These are phyloP conservation scores for Lydus trimaculatus DNA, from an alignment of 2,888 invertebrate species.

Conservation along the genomic window DNA sequence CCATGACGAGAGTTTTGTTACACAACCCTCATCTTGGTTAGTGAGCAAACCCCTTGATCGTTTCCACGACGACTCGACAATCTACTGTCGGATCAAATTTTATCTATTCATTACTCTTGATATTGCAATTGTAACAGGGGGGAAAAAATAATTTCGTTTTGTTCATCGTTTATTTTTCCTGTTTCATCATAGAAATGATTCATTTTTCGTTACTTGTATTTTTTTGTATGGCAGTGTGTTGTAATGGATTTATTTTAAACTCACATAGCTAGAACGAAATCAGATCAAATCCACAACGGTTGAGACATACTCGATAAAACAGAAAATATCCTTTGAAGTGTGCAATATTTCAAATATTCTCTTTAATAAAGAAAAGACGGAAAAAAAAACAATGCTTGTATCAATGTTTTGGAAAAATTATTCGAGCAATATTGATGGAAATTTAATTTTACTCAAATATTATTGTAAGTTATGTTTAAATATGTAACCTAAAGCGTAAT, in stretches of 20 bases:
- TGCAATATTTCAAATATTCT: constrained; percentile 14
- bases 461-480: background rate
- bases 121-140: background rate
- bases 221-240: background rate
- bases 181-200: background rate
- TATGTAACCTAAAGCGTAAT: background rate
- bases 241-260: constrained; percentile 10
- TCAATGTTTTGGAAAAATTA: background rate
- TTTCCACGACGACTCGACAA: constrained; percentile 11
- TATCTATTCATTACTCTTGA: constrained; percentile 17
- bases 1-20: constrained; percentile 21
- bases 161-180: background rate
- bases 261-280: constrained; percentile 1
- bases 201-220: background rate
- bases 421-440: background rate
- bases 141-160: background rate
- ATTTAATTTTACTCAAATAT: background rate
- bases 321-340: constrained; percentile 14
- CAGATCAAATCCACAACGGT: constrained; percentile 11
- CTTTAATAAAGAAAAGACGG: constrained; percentile 2
- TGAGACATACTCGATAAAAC: background rate
- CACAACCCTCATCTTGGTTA: constrained; percentile 17
- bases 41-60: constrained; percentile 14
- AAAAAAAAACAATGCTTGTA: background rate
- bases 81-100: constrained; percentile 16